phyloP scores from a whole-genome alignment of 2,113 vertebrate genomes.

The Indicator indicator region DNA sequence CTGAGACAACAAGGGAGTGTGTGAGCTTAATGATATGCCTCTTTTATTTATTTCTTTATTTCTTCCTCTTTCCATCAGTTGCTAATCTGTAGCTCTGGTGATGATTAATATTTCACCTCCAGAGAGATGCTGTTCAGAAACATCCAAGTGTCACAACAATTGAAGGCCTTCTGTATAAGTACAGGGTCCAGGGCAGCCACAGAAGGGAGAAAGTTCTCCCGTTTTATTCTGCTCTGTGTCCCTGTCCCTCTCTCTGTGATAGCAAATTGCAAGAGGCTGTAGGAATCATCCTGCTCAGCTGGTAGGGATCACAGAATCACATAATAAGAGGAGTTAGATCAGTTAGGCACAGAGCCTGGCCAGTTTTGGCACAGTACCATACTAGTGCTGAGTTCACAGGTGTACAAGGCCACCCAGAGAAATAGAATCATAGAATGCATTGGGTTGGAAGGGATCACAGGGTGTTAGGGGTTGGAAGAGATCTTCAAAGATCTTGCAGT shows the following conservation, averaged over 20 bases:
- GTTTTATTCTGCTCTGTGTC: neutral
- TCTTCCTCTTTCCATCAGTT: neutral
- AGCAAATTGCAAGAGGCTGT: neutral
- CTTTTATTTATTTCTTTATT: constrained; percentile 20
- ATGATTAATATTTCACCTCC: constrained; percentile 51
- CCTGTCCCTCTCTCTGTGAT: neutral
- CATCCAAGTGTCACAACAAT: neutral
- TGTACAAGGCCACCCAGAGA: too few species aligned
- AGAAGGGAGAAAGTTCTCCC: neutral
- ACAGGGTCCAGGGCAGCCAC: neutral
- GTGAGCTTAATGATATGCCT: constrained; percentile 35
- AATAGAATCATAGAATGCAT: too few species aligned
- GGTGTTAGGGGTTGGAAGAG: too few species aligned
- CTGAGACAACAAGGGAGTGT: constrained; percentile 22
- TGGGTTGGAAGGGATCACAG: too few species aligned
- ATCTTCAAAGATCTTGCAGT: too few species aligned
- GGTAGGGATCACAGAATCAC: neutral
- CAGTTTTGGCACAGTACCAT: too few species aligned
- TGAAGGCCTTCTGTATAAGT: neutral
- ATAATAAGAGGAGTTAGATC: too few species aligned
- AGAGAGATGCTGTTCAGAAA: constrained; percentile 33
- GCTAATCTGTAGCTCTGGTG: constrained; percentile 44
- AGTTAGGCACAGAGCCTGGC: too few species aligned
- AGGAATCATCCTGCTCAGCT: neutral
- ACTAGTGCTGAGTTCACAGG: too few species aligned